Evolutionary conservation across 2,113 vertebrate genomes (phyloP), one percentile per base, ranked within the genome.

Genomic region (Euleptes europaea): DNA sequence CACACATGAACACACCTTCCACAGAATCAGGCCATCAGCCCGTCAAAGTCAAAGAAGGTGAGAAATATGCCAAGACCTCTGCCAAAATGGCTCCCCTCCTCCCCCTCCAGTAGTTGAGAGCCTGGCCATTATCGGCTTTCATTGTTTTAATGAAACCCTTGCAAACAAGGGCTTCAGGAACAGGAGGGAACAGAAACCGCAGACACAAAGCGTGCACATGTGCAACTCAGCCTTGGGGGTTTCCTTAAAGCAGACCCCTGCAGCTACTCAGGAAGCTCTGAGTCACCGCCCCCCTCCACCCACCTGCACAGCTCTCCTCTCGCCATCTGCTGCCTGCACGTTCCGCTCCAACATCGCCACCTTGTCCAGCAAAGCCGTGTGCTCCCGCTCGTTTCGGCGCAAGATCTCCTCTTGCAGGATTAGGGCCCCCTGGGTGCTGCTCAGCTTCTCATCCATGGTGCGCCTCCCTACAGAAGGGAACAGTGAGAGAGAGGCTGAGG

Each of bases 331-430:
- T 3, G 92, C 78, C 81, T 96, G 97, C 70, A 97, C 88, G 12
- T 89, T 94, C 73, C 96, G 96, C 92, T 98, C 98, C 90, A 98
- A 93, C 10, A 96, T 88, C 11, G 95, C 94, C 88, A 97, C 90
- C 89, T 96, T 95, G 86, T 98, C 97, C 0, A 83, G 83, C 8
- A 96, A 95, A 0, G 91, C 94, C 83, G 95, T 95, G 40, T 95
- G 95, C 84, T 98, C 98, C 87, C 97, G 89, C 84, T 98, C 98
- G 0, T 91, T 93, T 73, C 95, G 95, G 4, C 96, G 95, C 72
- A 95, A 89, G 0, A 74, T 91, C 92, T 99, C 98, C 86, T 99
- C 97, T 92, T 97, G 97, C 91, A 97, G 96, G 26, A 96, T 95
- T 72, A 98, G 95, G 17, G 96, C 69, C 0, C 96, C 94, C 95